These are phyloP conservation scores for Pipistrellus kuhlii DNA, from an alignment of 2,797 vertebrate species.

Conservation along the genomic window DNA sequence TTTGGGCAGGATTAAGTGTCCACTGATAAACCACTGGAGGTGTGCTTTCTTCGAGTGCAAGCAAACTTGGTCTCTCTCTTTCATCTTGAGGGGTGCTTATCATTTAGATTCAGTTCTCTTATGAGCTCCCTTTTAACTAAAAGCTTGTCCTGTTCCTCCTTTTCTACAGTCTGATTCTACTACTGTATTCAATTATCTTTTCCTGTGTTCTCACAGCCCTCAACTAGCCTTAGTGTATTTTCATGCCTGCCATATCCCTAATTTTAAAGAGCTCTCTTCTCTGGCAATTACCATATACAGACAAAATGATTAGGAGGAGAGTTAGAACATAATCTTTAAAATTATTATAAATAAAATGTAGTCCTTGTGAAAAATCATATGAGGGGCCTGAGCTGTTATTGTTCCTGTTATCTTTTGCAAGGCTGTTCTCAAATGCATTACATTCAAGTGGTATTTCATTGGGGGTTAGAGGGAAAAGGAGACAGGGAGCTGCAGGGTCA, in stretches of 20 bases:
- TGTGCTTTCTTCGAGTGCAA: background rate
- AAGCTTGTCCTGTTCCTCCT: background rate
- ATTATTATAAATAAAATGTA: constrained; percentile 30
- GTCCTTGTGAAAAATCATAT: background rate
- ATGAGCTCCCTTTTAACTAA: background rate
- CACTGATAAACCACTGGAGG: background rate
- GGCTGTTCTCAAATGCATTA: background rate
- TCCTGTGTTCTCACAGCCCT: background rate
- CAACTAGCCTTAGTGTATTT: background rate
- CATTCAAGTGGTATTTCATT: background rate
- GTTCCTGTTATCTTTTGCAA: constrained; percentile 31
- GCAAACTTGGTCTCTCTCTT: background rate
- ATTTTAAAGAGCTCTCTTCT: background rate
- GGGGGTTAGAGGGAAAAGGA: background rate
- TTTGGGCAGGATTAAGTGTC: background rate
- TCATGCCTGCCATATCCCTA: background rate
- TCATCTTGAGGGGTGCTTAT: background rate
- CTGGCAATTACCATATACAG: background rate
- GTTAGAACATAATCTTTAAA: background rate
- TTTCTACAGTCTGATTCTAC: background rate
- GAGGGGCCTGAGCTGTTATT: background rate
- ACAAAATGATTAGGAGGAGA: constrained; percentile 8
- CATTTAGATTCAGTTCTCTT: background rate
- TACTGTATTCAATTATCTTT: background rate
- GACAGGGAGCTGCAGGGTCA: background rate